These are phyloP conservation scores for Elanus axillaris DNA, from an alignment of 2,113 vertebrate genomes.

Conservation along the genomic window DNA sequence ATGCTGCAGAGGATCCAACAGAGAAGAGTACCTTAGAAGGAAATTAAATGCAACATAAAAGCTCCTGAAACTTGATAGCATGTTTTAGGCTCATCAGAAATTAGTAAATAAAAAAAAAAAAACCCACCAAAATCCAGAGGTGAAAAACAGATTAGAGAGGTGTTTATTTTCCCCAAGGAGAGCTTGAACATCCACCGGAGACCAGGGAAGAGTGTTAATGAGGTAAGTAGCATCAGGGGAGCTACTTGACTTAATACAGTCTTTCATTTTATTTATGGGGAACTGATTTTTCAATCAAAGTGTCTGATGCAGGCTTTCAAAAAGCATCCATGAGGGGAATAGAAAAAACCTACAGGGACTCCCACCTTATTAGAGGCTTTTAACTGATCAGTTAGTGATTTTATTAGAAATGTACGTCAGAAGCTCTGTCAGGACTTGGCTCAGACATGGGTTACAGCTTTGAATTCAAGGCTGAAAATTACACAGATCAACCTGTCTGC, in stretches of 20 bases:
- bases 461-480: not conserved
- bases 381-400: not conserved
- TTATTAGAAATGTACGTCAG: not conserved
- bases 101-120: constrained; percentile 6
- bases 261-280: constrained; percentile 23
- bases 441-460: not conserved
- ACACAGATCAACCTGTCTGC: not conserved
- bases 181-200: not conserved
- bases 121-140: not conserved
- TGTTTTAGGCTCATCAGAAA: not conserved
- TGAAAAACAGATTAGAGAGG: not conserved
- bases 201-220: constrained; percentile 21
- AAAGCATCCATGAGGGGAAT: not conserved
- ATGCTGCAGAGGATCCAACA: not conserved
- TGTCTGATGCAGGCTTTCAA: not conserved
- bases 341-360: not conserved
- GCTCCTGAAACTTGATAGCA: not conserved
- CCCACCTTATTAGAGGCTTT: not conserved
- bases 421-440: not conserved
- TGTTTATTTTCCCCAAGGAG: constrained; percentile 31
- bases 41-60: constrained; percentile 1
- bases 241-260: not conserved
- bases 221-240: not conserved
- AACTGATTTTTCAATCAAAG: not conserved
- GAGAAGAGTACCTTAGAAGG: not conserved